These are phyloP conservation scores for Odontomachus brunneus DNA, from an alignment of 1,140 invertebrate genomes.

Conservation along the genomic window DNA sequence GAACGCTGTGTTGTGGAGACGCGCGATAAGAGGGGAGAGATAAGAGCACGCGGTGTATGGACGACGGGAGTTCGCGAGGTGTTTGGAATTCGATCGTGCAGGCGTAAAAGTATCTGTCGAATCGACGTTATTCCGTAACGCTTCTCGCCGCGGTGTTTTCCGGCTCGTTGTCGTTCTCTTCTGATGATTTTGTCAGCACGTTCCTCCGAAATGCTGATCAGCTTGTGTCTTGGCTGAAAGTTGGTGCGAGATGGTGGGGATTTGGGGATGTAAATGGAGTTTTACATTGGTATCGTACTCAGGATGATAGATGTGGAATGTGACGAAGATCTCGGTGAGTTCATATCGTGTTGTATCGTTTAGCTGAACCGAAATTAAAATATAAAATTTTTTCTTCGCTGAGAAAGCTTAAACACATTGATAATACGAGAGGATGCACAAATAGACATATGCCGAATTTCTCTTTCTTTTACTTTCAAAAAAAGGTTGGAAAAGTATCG, in stretches of 20 bases:
- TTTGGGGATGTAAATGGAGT: not conserved
- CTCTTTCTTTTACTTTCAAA: not conserved
- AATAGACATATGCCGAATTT: not conserved
- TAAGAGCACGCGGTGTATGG: not conserved
- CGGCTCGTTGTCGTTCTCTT: too few relatives aligned
- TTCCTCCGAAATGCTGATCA: not conserved
- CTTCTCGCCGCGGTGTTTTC: too few relatives aligned
- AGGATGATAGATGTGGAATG: not conserved
- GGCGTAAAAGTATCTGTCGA: slow-evolving; percentile 22
- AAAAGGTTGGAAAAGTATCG: too few relatives aligned
- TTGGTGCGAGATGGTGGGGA: not conserved
- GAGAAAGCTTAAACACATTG: not conserved
- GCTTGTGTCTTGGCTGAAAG: not conserved
- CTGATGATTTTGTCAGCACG: too few relatives aligned
- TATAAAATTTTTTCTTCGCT: not conserved
- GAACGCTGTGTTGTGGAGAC: slow-evolving; percentile 41
- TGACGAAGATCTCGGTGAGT: not conserved
- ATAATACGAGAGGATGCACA: not conserved
- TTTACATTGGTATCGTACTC: not conserved
- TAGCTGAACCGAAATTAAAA: not conserved
- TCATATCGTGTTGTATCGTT: not conserved
- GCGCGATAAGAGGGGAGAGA: slow-evolving; percentile 60
- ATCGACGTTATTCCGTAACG: not conserved
- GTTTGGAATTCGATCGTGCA: slow-evolving; percentile 26
- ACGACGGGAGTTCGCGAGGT: not conserved